These are phyloP conservation scores for Tyria jacobaeae DNA, from an alignment of 2,888 invertebrate species.

Conservation along the genomic window DNA sequence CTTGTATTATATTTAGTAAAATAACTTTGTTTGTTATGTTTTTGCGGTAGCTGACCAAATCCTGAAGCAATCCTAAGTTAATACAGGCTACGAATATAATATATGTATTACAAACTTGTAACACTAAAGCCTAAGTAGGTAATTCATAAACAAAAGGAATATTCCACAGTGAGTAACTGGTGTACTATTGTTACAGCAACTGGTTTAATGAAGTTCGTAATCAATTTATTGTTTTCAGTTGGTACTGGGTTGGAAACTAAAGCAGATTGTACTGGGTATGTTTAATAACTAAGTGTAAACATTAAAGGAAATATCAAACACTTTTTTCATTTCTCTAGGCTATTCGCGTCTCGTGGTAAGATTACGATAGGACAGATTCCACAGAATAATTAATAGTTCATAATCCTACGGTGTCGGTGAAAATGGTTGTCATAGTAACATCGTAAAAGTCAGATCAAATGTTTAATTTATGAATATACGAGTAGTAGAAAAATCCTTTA, in stretches of 20 bases:
- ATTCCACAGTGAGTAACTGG: conserved; percentile 13
- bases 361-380: not conserved
- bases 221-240: conserved; percentile 26
- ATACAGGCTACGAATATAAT: not conserved
- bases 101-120: not conserved
- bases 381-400: not conserved
- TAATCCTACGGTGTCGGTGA: too few species aligned
- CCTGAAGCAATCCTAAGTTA: not conserved
- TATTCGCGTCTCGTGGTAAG: not conserved
- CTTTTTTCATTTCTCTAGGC: conserved; percentile 2
- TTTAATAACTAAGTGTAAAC: conserved; percentile 32
- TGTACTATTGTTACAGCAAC: conserved; percentile 24
- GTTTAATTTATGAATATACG: too few species aligned
- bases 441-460: too few species aligned
- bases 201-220: conserved; percentile 31
- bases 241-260: conserved; percentile 34
- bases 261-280: conserved; percentile 32
- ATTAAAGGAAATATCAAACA: conserved; percentile 22
- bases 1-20: not conserved
- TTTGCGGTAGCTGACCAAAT: not conserved
- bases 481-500: too few species aligned
- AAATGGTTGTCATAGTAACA: too few species aligned
- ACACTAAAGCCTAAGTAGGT: conserved; percentile 2
- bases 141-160: conserved; percentile 13
- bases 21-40: not conserved